Conservation (phyloP, 2,888 invertebrate species). For the Lithophane ornitopus region DNA sequence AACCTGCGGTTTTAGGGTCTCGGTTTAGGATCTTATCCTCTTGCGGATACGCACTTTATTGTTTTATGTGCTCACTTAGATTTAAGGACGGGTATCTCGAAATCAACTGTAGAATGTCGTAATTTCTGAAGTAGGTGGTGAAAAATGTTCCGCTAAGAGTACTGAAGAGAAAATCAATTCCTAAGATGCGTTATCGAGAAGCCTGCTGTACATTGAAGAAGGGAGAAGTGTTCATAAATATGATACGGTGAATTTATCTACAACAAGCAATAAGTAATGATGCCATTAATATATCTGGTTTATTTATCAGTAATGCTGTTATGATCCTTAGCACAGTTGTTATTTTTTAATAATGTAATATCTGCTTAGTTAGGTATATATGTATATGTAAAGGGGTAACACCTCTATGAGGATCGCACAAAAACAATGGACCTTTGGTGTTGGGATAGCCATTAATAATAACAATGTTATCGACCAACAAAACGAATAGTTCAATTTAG, state of each 20-base stretch:
- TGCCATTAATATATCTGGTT: constrained; percentile 5
- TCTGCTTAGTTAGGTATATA: constrained; percentile 14
- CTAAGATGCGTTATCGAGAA: constrained; percentile 27
- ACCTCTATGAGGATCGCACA: constrained; percentile 33
- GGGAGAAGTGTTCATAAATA: background rate
- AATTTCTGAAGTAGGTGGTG: constrained; percentile 35
- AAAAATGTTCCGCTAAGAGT: constrained; percentile 19
- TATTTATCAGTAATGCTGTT: constrained; percentile 33
- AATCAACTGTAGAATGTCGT: constrained; percentile 44
- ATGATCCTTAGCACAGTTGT: constrained; percentile 12
- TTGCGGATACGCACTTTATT: constrained; percentile 63
- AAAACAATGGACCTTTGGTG: constrained; percentile 62
- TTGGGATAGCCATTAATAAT: constrained; percentile 64
- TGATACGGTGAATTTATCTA: background rate
- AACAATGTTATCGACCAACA: constrained; percentile 51
- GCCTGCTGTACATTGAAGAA: background rate
- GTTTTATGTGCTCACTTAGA: constrained; percentile 69
- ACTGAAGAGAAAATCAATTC: constrained; percentile 13
- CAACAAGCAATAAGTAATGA: constrained; percentile 2
- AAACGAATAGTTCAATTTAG: constrained; percentile 52
- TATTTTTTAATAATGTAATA: constrained; percentile 48
- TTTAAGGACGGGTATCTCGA: constrained; percentile 50
- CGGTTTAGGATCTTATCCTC: constrained; percentile 68
- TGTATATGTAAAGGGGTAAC: constrained; percentile 25
- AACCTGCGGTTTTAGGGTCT: constrained; percentile 64